Conservation (phyloP, 2,113 vertebrate species). For the Poeciliopsis occidentalis region DNA sequence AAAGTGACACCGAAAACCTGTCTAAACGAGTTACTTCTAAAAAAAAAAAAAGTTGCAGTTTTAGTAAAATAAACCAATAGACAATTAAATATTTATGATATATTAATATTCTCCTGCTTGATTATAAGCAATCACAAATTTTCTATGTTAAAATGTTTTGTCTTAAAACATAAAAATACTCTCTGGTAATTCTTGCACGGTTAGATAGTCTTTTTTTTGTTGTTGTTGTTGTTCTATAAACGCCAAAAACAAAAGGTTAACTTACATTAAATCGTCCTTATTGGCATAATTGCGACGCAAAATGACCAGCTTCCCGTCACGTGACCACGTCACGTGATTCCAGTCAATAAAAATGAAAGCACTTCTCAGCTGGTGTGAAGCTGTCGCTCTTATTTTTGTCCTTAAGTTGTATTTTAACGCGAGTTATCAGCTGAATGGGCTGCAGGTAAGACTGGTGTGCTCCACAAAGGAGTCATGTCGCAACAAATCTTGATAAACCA, state of each 20-base stretch:
- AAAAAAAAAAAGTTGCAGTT: background rate
- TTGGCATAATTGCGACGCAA: slow-evolving; percentile 35
- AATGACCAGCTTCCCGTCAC: slow-evolving; percentile 54
- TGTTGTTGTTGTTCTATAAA: no score
- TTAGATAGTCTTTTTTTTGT: no score
- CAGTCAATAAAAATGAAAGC: slow-evolving; percentile 71
- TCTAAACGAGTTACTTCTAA: slow-evolving; percentile 24
- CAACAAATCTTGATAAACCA: background rate
- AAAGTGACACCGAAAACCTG: slow-evolving; percentile 50
- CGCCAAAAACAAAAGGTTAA: no score
- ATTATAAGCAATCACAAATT: background rate
- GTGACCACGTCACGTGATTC: slow-evolving; percentile 67
- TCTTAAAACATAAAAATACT: no score
- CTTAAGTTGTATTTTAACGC: slow-evolving; percentile 47
- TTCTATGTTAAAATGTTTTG: no score
- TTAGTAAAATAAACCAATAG: background rate
- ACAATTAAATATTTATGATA: no score
- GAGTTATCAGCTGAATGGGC: slow-evolving; percentile 40
- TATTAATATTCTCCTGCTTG: no score
- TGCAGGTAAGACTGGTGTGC: slow-evolving; percentile 59
- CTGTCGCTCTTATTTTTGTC: slow-evolving; percentile 55
- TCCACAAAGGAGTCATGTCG: background rate
- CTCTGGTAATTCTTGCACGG: no score
- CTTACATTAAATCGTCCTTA: no score
- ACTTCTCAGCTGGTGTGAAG: slow-evolving; percentile 27